These are phyloP conservation scores for Scaptomyza reducta DNA, from an alignment of 2,888 invertebrate genomes.

Conservation along the genomic window DNA sequence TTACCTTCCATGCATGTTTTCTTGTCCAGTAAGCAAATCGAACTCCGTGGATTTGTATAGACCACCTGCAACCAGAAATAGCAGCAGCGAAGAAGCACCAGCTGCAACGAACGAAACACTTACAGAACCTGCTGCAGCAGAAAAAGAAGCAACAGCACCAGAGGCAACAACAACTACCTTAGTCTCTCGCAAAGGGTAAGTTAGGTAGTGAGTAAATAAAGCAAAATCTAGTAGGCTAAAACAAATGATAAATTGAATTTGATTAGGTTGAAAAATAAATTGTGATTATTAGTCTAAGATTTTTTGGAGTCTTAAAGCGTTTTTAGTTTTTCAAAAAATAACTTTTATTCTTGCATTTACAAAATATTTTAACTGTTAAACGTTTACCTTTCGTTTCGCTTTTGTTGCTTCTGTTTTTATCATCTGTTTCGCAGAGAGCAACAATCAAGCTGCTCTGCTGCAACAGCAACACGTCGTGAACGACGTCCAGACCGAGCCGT, in stretches of 20 bases:
- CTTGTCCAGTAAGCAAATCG: constrained; percentile 75
- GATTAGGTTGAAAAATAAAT: no score
- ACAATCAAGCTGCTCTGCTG: constrained; percentile 46
- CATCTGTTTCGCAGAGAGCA: constrained; percentile 67
- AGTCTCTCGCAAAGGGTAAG: constrained; percentile 32
- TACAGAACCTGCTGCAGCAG: constrained; percentile 38
- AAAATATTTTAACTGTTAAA: constrained; percentile 62
- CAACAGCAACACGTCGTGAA: constrained; percentile 80
- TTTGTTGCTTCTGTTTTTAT: constrained; percentile 68
- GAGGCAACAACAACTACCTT: constrained; percentile 53
- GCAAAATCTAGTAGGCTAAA: background rate
- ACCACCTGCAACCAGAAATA: constrained; percentile 85
- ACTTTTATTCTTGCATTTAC: constrained; percentile 39
- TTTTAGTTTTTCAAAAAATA: background rate
- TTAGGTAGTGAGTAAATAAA: no score
- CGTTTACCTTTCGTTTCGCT: constrained; percentile 40
- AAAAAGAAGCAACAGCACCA: constrained; percentile 44
- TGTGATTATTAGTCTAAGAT: no score
- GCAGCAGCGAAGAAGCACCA: constrained; percentile 47
- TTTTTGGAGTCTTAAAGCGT: background rate
- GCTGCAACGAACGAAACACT: constrained; percentile 38
- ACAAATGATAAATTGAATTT: no score
- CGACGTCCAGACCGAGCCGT: constrained; percentile 91
- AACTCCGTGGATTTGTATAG: constrained; percentile 85
- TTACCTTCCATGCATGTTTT: constrained; percentile 13